phyloP scores from a whole-genome alignment of 2,797 vertebrate species.

The Sandelia bainsii region DNA sequence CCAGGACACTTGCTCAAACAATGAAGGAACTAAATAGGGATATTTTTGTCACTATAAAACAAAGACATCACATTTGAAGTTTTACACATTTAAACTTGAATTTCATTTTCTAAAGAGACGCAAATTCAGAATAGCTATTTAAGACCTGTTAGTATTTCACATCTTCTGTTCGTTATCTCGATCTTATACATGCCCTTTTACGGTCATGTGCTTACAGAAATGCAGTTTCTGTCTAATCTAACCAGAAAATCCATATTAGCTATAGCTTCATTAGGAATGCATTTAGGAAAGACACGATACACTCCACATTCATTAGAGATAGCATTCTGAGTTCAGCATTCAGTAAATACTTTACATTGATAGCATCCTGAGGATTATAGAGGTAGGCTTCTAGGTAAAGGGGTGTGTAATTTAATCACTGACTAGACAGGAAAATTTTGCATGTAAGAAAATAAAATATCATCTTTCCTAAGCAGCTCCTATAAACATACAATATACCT shows the following conservation, averaged over 20 bases:
- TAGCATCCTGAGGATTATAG: slow-evolving; percentile 26
- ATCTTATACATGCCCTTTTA: not conserved
- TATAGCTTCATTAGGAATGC: slow-evolving; percentile 34
- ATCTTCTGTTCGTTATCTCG: not conserved
- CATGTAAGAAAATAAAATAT: not conserved
- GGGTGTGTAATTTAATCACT: slow-evolving; percentile 13
- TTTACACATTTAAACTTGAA: not conserved
- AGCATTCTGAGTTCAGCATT: slow-evolving; percentile 36
- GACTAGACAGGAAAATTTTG: not conserved
- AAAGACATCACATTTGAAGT: not conserved
- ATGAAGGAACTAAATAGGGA: not conserved
- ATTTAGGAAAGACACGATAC: slow-evolving; percentile 43
- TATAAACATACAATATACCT: not conserved
- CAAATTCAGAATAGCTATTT: not conserved
- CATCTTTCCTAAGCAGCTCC: not conserved
- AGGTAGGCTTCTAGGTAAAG: not conserved
- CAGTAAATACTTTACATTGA: slow-evolving; percentile 48
- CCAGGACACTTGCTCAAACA: not conserved
- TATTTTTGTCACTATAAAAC: not conserved
- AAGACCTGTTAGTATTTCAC: not conserved
- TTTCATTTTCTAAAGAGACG: not conserved
- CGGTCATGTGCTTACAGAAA: slow-evolving; percentile 6
- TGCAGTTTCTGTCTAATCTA: slow-evolving; percentile 30
- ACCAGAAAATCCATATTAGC: slow-evolving; percentile 22
- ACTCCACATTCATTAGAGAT: slow-evolving; percentile 29